Percentiles rank a stretch among this genome's conserved stretches.
Evolutionary conservation across 2,113 vertebrate species (phyloP).

Genomic region (Microtus pennsylvanicus): DNA sequence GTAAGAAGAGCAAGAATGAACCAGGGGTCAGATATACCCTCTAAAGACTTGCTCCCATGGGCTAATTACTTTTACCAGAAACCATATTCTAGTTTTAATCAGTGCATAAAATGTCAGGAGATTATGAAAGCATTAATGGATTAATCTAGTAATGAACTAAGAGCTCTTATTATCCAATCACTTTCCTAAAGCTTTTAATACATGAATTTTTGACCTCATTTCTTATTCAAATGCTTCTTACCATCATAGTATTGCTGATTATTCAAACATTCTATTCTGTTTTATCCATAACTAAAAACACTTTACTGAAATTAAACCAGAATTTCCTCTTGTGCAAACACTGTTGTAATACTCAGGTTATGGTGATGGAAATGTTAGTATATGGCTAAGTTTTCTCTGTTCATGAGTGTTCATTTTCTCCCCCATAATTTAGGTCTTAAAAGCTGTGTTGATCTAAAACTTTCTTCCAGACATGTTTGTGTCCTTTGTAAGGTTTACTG

Average conservation of each 20-base stretch:
- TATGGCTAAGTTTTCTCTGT: neutral
- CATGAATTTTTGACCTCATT: neutral
- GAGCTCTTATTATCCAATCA: neutral
- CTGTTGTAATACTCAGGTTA: neutral
- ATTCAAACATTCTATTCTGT: neutral
- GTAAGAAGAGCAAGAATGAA: neutral
- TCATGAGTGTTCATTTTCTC: conserved; percentile 52
- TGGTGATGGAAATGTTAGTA: conserved; percentile 2
- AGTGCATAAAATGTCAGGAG: neutral
- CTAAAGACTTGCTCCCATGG: neutral
- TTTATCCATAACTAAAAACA: conserved; percentile 4
- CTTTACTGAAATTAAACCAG: conserved; percentile 30
- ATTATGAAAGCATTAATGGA: neutral
- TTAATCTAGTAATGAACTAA: neutral
- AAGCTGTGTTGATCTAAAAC: conserved; percentile 70
- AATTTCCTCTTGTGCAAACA: neutral
- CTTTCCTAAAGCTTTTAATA: neutral
- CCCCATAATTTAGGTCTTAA: conserved; percentile 47
- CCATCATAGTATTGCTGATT: neutral
- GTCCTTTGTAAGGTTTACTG: conserved; percentile 51
- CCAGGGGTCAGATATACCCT: neutral
- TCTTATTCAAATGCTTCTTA: neutral
- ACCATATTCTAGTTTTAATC: neutral
- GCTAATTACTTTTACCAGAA: neutral
- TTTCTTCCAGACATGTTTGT: conserved; percentile 57